Conservation (phyloP, 2,113 vertebrate genomes). For the Stercorarius parasiticus region DNA sequence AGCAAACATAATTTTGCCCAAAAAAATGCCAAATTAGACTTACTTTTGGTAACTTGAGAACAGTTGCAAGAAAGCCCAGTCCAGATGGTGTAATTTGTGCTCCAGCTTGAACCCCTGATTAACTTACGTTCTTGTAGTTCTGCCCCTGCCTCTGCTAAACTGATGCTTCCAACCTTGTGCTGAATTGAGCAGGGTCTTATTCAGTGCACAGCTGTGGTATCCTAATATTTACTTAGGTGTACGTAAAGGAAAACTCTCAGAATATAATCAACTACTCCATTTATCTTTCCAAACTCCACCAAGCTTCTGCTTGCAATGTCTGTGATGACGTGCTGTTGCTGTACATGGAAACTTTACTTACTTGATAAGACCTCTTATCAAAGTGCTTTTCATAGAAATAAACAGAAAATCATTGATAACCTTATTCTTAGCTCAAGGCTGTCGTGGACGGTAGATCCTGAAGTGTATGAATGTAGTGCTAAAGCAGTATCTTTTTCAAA, state of each 20-base stretch:
- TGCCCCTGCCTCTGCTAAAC: not conserved
- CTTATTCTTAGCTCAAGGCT: conserved; percentile 33
- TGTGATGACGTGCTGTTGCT: not conserved
- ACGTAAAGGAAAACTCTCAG: conserved; percentile 34
- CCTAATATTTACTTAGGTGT: conserved; percentile 45
- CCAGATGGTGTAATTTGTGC: not conserved
- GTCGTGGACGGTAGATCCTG: not conserved
- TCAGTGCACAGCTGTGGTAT: conserved; percentile 22
- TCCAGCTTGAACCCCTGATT: not conserved
- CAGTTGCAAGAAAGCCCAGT: not conserved
- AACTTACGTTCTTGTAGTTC: not conserved
- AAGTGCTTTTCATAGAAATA: conserved; percentile 42
- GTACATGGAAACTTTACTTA: conserved; percentile 40
- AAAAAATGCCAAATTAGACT: not conserved
- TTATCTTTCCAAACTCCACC: conserved; percentile 48
- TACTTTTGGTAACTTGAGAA: not conserved
- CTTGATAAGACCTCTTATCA: conserved; percentile 53
- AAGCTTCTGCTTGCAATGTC: conserved; percentile 1
- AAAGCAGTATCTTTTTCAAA: not conserved
- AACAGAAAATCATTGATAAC: conserved; percentile 53
- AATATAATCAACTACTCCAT: conserved; percentile 9
- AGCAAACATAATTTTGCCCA: not conserved
- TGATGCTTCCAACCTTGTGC: not conserved
- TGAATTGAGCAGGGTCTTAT: conserved; percentile 24
- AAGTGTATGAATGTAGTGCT: not conserved